Evolutionary conservation across 2,797 vertebrate genomes (phyloP).

Genomic region (Microcaecilia unicolor): DNA sequence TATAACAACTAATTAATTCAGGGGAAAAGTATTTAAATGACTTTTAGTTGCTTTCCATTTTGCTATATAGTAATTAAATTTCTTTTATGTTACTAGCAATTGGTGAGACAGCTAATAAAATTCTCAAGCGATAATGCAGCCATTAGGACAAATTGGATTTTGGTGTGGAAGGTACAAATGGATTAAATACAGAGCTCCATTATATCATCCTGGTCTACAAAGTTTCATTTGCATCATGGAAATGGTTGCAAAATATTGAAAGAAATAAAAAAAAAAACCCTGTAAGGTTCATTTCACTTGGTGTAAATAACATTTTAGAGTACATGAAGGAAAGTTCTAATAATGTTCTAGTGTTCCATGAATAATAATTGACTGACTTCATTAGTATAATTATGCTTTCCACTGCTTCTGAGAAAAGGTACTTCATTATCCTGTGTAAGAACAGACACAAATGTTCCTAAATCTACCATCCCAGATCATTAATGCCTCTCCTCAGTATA

Average conservation of each 20-base stretch:
- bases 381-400: not conserved
- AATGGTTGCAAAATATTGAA: not conserved
- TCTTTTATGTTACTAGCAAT: slow-evolving; percentile 3
- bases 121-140: not conserved
- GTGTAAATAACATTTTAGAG: not conserved
- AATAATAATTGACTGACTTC: not conserved
- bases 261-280: not conserved
- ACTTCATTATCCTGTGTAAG: accelerated
- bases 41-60: slow-evolving; percentile 3
- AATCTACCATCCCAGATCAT: no score
- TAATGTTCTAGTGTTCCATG: not conserved
- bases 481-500: no score
- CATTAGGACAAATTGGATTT: not conserved
- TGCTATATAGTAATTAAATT: not conserved
- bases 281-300: not conserved
- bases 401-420: not conserved
- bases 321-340: not conserved
- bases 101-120: slow-evolving; percentile 1
- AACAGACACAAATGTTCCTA: not conserved
- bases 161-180: accelerated
- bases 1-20: not conserved
- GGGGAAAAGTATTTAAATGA: not conserved
- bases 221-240: not conserved
- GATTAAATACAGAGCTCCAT: not conserved
- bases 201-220: not conserved